Evolutionary conservation across 2,113 vertebrate species (phyloP).

Genomic region (Paralichthys olivaceus): DNA sequence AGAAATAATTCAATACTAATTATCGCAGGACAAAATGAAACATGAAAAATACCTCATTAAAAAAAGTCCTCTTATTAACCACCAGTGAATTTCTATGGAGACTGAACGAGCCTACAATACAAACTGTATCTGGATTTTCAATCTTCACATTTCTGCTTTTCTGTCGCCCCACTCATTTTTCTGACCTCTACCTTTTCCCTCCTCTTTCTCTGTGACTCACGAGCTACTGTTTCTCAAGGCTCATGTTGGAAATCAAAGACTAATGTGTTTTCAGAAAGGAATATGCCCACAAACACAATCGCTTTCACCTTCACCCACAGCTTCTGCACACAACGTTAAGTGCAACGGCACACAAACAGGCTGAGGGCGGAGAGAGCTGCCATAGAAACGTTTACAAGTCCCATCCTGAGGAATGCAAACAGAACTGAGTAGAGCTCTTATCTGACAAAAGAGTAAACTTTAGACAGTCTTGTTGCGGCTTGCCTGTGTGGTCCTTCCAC

Average conservation of each 20-base stretch:
- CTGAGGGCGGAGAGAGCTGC: conserved; percentile 29
- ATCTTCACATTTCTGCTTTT: not conserved
- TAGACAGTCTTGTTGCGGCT: conserved; percentile 71
- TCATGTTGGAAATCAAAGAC: conserved; percentile 5
- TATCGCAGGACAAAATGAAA: too few species aligned
- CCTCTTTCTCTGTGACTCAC: not conserved
- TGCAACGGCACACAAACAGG: conserved; percentile 32
- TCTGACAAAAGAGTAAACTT: conserved; percentile 73
- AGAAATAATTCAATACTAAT: too few species aligned
- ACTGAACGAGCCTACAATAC: not conserved
- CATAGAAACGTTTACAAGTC: conserved; percentile 77
- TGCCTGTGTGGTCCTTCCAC: conserved; percentile 54
- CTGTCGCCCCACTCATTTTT: not conserved
- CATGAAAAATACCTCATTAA: too few species aligned
- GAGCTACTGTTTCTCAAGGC: conserved; percentile 4
- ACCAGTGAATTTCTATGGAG: too few species aligned
- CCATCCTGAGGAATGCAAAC: conserved; percentile 77
- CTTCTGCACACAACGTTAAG: conserved; percentile 23
- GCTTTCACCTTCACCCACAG: conserved; percentile 50
- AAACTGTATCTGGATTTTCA: not conserved
- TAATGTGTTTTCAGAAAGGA: conserved; percentile 4
- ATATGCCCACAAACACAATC: conserved; percentile 38
- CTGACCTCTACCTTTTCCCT: not conserved
- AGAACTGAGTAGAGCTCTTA: conserved; percentile 52
- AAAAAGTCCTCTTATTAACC: too few species aligned